Base-by-base conservation (phyloP, 1,140 invertebrate species). In the Calephelis nemesis region DNA sequence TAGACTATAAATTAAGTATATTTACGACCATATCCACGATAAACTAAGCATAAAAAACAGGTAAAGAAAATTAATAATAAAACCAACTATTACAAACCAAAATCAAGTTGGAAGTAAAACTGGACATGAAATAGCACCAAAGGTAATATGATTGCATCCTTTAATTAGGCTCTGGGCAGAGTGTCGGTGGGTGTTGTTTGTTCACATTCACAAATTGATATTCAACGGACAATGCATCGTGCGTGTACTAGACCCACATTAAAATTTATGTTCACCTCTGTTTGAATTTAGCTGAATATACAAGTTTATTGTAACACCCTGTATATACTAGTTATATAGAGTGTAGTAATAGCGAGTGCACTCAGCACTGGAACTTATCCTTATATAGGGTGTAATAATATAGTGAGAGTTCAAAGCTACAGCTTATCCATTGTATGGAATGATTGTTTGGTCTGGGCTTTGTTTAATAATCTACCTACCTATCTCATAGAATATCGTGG, bases 201-300 rank as follows among this genome's bases (percentile, higher is more conserved):
- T 67, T 69, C 70, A 68, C 70, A 71, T 68, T 63, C 15, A 58
- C 49, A 68, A 70, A 72, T 85, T 83, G 76, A 79, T 82, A 83
- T 85, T 85, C 79, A 79, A 70, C 75, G 60, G 65, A 72, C 77
- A 78, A 67, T 71, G 74, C 65, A 52, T 62, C 63, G 60, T 66
- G 69, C 65, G 65, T 67, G 42, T 60, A 50, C 62, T 47, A 63
- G 66, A 69, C 69, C 69, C 69, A 70, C 62, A 72, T 66, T 54
- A n/a, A 19, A 71, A 69, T 60, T 60, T 60, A 60, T 60, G 19
- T 60, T 60, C 54, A 58, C 10, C 15, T 15, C 52, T 60, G 30
- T 60, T 60, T 39, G 30, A 30, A 40, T 60, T 60, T 39, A 60
- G 54, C 54, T 30, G 19, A 60, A 39, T 60, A 60, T 12, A n/a